Evolutionary conservation across 2,113 vertebrate species (phyloP).

Genomic region (Malurus melanocephalus): DNA sequence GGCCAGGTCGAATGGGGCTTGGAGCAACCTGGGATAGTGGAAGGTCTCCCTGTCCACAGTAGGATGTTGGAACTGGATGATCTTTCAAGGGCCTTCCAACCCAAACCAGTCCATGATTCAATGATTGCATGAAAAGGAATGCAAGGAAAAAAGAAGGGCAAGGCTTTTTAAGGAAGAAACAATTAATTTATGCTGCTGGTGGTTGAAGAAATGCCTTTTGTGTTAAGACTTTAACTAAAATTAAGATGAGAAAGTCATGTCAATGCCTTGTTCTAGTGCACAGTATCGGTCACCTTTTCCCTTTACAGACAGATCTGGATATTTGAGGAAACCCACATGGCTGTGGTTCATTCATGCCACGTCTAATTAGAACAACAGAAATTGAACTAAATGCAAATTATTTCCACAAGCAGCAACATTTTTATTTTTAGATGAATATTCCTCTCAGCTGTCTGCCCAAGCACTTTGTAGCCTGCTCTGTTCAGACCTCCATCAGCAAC

Average conservation of each 20-base stretch:
- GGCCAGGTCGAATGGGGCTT: rapidly evolving
- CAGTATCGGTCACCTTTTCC: background rate
- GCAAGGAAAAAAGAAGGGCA: background rate
- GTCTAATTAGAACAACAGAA: background rate
- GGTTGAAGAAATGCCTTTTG: background rate
- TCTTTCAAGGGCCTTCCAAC: background rate
- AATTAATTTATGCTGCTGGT: background rate
- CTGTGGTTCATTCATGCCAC: background rate
- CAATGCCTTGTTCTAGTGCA: background rate
- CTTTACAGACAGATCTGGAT: background rate
- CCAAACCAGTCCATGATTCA: rapidly evolving
- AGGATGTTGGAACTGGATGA: rapidly evolving
- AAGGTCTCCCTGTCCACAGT: rapidly evolving
- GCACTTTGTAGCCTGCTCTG: background rate
- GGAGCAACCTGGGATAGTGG: background rate
- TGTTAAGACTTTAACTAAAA: background rate
- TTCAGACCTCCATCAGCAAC: background rate
- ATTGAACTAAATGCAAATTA: background rate
- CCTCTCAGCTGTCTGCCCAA: background rate
- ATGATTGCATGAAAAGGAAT: background rate
- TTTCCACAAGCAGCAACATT: background rate
- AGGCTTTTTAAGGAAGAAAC: background rate
- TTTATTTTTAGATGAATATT: background rate
- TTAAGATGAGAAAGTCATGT: background rate
- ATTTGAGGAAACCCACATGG: background rate